Evolutionary conservation across 1,140 invertebrate species (phyloP), one percentile per base, ranked within the genome.

Genomic region (Panagrolaimus sp.): DNA sequence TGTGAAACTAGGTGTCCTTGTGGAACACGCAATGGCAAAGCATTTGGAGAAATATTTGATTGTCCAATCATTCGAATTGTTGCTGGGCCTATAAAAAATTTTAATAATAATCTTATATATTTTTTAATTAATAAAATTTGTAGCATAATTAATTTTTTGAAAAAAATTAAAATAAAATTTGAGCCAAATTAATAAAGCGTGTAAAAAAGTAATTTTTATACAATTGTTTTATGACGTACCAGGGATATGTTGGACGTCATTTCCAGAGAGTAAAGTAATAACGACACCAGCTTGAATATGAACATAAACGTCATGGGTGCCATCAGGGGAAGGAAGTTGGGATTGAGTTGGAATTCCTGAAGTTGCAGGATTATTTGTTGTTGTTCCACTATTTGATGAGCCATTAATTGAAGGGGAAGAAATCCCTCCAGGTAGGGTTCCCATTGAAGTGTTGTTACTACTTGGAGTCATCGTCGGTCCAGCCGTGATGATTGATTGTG

Each of bases 61-160:
- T 80, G 76, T 0, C 78, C 73, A 38, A 83, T 76, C 80, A 80
- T 83, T 38, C 78, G 69, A 48, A 80, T 76, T 17, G 78, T 80
- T 5, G 78, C 78, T 26, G 78, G 78, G 8, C 78, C 76, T 78
- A 55, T 62, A 78, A 73, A 15, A 28, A 43, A 38, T 12, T 24
- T 24, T 0, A 58, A n/a, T 21, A 58, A 58, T 24, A 26, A 58
- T 12, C 12, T 0, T 1, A 14, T 21, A 26, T 12, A 26, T 21
- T 17, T 9, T 12, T 52, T 52, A 17, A 15, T 26, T 24, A 26
- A 21, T 8, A 21, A 4, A 12, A 12, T 26, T 58, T 24, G 17
- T 26, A 21, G 14, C 17, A 58, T n/a, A 58, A 28, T 26, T 7
- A n/a, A 52, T 24, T 52, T 14, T 47, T 47, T n/a, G 9, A 52